These are phyloP conservation scores for Colinus virginianus DNA, from an alignment of 2,113 vertebrate genomes.

Conservation along the genomic window DNA sequence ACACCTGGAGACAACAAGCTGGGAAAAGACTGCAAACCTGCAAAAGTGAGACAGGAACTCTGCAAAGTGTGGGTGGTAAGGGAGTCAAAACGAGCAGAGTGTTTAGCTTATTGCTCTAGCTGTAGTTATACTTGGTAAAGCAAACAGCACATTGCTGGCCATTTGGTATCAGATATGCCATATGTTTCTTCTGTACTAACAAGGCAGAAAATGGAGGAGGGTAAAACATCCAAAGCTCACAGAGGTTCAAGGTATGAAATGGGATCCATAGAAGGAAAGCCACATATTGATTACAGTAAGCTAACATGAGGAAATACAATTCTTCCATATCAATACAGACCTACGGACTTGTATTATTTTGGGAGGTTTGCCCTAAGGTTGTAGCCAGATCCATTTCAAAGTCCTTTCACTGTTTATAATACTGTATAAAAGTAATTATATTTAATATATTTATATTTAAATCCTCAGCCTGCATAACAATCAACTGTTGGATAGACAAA, in stretches of 20 bases:
- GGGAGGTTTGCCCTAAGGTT: neutral
- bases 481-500: neutral
- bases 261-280: neutral
- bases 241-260: neutral
- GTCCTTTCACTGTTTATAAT: neutral
- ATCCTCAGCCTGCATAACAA: neutral
- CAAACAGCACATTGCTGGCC: neutral
- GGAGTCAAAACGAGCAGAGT: neutral
- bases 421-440: neutral
- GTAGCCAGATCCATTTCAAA: neutral
- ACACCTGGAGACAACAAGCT: constrained; percentile 74
- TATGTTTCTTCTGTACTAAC: neutral
- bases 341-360: neutral
- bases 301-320: neutral
- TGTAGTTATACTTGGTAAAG: neutral
- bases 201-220: neutral
- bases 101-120: neutral
- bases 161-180: neutral
- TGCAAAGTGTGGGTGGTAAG: neutral
- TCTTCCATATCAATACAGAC: neutral
- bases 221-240: neutral
- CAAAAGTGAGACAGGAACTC: neutral
- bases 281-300: neutral
- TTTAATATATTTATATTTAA: neutral
- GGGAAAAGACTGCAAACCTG: constrained; percentile 50